phyloP scores from a whole-genome alignment of 2,888 invertebrate species.

The Lacanobia oleracea region DNA sequence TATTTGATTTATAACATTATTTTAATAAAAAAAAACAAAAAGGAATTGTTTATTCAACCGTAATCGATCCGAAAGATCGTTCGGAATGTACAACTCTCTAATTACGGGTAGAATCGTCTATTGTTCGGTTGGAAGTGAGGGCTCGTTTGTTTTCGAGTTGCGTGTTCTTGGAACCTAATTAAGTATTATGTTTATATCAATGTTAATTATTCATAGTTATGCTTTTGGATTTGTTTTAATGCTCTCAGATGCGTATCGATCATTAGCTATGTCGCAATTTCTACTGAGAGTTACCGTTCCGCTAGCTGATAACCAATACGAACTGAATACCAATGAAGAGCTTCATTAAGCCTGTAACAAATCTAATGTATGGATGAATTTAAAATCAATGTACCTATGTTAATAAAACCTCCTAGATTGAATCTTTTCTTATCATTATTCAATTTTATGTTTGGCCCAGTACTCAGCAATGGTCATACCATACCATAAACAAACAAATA shows the following conservation, averaged over 20 bases:
- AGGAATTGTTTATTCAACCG: constrained; percentile 86
- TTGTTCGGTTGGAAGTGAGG: constrained; percentile 72
- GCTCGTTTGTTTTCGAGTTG: constrained; percentile 58
- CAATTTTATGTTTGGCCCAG: too few relatives aligned
- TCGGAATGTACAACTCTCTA: constrained; percentile 83
- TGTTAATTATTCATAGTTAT: constrained; percentile 58
- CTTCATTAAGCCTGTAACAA: not conserved
- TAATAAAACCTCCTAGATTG: too few relatives aligned
- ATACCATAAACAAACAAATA: too few relatives aligned
- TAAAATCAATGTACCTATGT: not conserved
- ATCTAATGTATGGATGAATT: not conserved
- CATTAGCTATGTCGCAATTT: not conserved
- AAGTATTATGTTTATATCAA: constrained; percentile 54
- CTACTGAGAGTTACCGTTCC: too few relatives aligned
- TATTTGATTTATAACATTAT: constrained; percentile 90
- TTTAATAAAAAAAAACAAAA: constrained; percentile 81
- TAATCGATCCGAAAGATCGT: constrained; percentile 87
- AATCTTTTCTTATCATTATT: too few relatives aligned
- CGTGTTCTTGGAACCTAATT: constrained; percentile 58
- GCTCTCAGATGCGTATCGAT: not conserved
- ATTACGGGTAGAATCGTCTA: constrained; percentile 78
- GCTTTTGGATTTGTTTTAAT: constrained; percentile 14
- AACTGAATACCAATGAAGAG: not conserved
- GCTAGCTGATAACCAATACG: not conserved
- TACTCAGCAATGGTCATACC: too few relatives aligned